Conservation (phyloP, 2,888 invertebrate genomes). For the Erebia aethiops region DNA sequence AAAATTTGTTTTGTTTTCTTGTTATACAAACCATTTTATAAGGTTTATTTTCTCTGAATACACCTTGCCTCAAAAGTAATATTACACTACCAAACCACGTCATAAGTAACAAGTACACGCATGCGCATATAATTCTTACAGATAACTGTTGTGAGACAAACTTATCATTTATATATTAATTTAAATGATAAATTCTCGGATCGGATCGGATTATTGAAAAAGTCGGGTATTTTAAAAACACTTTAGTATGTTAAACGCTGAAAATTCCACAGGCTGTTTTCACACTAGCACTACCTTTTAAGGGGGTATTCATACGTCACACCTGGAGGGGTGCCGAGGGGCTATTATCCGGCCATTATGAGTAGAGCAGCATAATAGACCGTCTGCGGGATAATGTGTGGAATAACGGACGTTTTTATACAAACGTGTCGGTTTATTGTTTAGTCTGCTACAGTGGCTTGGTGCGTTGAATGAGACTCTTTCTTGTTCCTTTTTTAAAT, state of each 20-base stretch:
- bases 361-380: conserved; percentile 47
- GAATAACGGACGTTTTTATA: conserved; percentile 44
- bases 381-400: conserved; percentile 57
- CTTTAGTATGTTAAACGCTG: conserved; percentile 26
- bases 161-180: too few relatives aligned
- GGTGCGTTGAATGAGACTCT: neutral
- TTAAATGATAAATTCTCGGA: too few relatives aligned
- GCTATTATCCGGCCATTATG: conserved; percentile 54
- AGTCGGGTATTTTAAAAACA: neutral
- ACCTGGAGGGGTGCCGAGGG: conserved; percentile 51
- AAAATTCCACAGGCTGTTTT: conserved; percentile 42
- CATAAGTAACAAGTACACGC: too few relatives aligned
- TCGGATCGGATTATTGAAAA: too few relatives aligned
- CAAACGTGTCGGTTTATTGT: conserved; percentile 22
- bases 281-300: conserved; percentile 45
- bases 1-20: too few relatives aligned
- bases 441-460: conserved; percentile 17
- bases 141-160: too few relatives aligned
- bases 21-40: too few relatives aligned
- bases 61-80: too few relatives aligned
- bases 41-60: too few relatives aligned
- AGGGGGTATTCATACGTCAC: conserved; percentile 53
- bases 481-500: conserved; percentile 4
- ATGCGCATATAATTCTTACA: too few relatives aligned
- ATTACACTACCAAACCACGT: too few relatives aligned